phyloP scores from a whole-genome alignment of 2,113 vertebrate genomes.

The Mesitornis unicolor region DNA sequence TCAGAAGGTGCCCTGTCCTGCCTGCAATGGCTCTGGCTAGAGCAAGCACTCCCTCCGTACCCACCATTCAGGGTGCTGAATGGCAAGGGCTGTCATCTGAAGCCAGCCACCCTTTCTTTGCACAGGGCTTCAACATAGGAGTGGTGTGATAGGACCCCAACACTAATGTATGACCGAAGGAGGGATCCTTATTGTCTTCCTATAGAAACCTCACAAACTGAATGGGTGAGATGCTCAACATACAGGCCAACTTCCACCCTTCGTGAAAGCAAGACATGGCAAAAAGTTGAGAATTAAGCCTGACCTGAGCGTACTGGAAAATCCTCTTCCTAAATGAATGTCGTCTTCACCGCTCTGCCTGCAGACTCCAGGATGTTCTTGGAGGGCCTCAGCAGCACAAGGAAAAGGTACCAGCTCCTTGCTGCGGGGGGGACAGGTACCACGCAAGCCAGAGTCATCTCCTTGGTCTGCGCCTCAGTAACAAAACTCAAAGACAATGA shows the following conservation, averaged over 20 bases:
- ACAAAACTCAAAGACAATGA: background rate
- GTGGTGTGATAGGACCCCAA: too few relatives aligned
- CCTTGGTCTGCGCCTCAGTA: background rate
- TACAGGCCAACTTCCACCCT: background rate
- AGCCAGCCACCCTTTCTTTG: rapidly evolving
- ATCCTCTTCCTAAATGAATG: background rate
- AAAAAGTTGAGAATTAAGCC: background rate
- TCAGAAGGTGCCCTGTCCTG: background rate
- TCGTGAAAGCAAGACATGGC: background rate
- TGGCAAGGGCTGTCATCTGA: rapidly evolving
- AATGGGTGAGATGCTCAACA: background rate
- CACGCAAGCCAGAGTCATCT: background rate
- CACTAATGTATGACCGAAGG: rapidly evolving
- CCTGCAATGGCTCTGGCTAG: rapidly evolving
- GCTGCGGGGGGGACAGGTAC: background rate
- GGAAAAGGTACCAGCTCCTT: background rate
- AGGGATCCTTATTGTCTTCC: background rate
- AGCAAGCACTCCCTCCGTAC: rapidly evolving
- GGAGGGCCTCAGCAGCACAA: background rate
- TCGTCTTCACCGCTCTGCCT: background rate
- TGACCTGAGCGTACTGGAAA: background rate
- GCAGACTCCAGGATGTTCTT: background rate
- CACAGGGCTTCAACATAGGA: background rate
- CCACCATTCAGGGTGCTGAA: rapidly evolving
- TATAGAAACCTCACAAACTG: background rate